These are phyloP conservation scores for Proales similis DNA, from an alignment of 1,140 invertebrate species.

Conservation along the genomic window DNA sequence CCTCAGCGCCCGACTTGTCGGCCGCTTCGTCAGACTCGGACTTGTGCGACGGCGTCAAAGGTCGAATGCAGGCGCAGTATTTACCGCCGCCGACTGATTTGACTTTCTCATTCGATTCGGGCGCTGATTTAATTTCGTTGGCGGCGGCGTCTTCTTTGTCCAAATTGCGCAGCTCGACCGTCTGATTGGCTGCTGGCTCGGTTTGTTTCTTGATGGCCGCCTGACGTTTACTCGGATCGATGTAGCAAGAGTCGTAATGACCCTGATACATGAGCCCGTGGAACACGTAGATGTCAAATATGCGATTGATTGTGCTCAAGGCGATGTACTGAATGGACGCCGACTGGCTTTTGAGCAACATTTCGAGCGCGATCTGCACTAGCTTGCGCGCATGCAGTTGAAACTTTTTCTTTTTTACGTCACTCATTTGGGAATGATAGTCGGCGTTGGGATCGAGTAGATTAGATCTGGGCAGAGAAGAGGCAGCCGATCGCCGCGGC, in stretches of 20 bases:
- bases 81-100: background rate
- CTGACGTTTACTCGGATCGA: conserved; percentile 2
- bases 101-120: background rate
- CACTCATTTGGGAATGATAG: too few relatives aligned
- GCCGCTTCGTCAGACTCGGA: too few relatives aligned
- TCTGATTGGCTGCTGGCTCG: background rate
- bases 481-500: too few relatives aligned
- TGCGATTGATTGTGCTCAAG: conserved; percentile 10
- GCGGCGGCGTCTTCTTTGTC: background rate
- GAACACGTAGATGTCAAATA: conserved; percentile 35
- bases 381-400: conserved; percentile 16
- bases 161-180: background rate
- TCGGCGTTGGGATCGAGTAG: too few relatives aligned
- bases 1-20: too few relatives aligned
- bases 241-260: conserved; percentile 31
- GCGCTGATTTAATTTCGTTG: background rate
- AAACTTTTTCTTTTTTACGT: conserved; percentile 13
- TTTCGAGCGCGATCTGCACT: conserved; percentile 26
- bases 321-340: conserved; percentile 23
- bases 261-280: conserved; percentile 35
- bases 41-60: too few relatives aligned
- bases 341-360: conserved; percentile 2
- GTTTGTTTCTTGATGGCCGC: background rate
- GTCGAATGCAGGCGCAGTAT: too few relatives aligned
- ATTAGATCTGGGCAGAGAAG: too few relatives aligned